Evolutionary conservation across 92 coral and sea anemone species (phyloP).

Genomic region (Phenganax stokvisi): DNA sequence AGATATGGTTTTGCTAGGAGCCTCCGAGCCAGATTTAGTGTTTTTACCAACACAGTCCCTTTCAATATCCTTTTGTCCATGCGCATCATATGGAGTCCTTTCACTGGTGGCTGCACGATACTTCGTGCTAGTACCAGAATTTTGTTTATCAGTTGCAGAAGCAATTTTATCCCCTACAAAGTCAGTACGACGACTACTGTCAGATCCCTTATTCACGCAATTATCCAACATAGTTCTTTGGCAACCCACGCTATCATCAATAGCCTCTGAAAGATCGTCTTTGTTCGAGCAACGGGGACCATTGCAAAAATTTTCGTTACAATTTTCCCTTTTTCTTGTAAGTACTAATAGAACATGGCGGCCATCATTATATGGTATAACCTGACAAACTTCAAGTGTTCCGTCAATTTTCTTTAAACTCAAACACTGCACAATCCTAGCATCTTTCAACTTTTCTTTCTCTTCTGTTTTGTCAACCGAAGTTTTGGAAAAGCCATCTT

Average conservation of each 20-base stretch:
- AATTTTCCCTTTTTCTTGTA: not conserved
- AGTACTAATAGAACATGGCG: slow-evolving; percentile 59
- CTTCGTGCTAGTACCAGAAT: not conserved
- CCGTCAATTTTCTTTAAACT: slow-evolving; percentile 45
- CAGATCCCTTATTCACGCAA: not conserved
- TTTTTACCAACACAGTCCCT: not conserved
- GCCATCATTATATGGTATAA: slow-evolving; percentile 83
- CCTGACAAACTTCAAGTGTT: slow-evolving; percentile 51
- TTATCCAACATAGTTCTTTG: not conserved
- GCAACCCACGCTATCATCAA: not conserved
- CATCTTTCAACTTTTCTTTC: slow-evolving; percentile 35
- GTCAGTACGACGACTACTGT: not conserved
- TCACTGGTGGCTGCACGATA: not conserved
- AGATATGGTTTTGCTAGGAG: not conserved
- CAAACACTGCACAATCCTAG: slow-evolving; percentile 66
- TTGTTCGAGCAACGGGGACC: not conserved
- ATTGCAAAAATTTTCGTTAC: not conserved
- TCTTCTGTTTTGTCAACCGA: slow-evolving; percentile 43
- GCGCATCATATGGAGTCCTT: too few relatives aligned
- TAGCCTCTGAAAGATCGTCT: not conserved
- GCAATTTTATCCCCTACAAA: not conserved
- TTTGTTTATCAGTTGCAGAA: not conserved
- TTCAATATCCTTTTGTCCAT: too few relatives aligned
- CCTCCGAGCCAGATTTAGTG: not conserved
- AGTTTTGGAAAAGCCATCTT: slow-evolving; percentile 47